Percentiles rank a stretch among this genome's conserved stretches.
Evolutionary conservation across 2,888 invertebrate species (phyloP).

Genomic region (Therioaphis trifolii): DNA sequence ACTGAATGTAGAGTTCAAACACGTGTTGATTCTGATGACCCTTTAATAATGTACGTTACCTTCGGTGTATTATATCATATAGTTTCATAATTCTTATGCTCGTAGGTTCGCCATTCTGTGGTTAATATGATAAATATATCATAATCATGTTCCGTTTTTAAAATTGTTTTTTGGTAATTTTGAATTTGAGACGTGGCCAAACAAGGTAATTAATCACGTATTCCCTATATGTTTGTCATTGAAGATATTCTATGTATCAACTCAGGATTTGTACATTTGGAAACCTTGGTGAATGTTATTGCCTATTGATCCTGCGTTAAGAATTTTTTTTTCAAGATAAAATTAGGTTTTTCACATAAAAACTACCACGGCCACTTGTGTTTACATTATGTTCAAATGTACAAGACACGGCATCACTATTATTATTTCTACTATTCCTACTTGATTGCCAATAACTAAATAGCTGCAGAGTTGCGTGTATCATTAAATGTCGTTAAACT

Average conservation of each 20-base stretch:
- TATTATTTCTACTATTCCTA: constrained; percentile 1
- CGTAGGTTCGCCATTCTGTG: not conserved
- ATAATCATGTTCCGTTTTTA: not conserved
- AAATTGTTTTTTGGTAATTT: constrained; percentile 28
- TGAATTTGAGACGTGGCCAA: not conserved
- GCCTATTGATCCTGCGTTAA: not conserved
- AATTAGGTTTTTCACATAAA: constrained; percentile 46
- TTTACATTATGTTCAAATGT: constrained; percentile 5
- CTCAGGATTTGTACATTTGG: not conserved
- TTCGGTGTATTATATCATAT: not conserved
- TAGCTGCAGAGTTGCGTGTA: too few relatives aligned
- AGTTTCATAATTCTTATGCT: not conserved
- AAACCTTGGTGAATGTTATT: constrained; percentile 32
- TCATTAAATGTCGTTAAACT: too few relatives aligned
- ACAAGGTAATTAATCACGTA: constrained; percentile 40
- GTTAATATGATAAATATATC: constrained; percentile 1
- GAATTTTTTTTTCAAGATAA: constrained; percentile 28
- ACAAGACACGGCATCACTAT: constrained; percentile 22
- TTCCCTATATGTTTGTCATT: not conserved
- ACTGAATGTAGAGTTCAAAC: constrained; percentile 39
- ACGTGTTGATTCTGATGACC: constrained; percentile 39
- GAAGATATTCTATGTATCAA: constrained; percentile 15
- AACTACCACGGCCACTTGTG: constrained; percentile 15
- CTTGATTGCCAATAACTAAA: not conserved
- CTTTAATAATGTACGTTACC: constrained; percentile 1